A percentile compares a stretch with the other conserved stretches of the same genome.
Conservation (phyloP, 2,797 vertebrate species). For the Enteromius argenteus region DNA sequence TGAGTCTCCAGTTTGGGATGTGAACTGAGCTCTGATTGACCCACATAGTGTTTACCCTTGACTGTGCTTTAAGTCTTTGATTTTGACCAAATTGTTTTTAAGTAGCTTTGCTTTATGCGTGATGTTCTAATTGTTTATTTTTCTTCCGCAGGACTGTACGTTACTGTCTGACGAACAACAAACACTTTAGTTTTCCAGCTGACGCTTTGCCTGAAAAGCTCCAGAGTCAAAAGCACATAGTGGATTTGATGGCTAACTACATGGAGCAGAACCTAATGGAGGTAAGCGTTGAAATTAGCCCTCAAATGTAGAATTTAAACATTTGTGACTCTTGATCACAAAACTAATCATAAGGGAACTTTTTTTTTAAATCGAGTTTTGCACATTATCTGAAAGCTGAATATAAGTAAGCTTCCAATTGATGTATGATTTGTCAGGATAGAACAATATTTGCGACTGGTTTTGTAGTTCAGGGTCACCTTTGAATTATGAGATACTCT, state of each 20-base stretch:
- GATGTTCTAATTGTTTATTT: not conserved
- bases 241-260: constrained; percentile 92
- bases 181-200: constrained; percentile 88
- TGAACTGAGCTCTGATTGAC: not conserved
- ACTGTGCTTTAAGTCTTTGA: not conserved
- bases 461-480: no score
- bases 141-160: constrained; percentile 83
- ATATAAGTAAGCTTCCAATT: no score
- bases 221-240: constrained; percentile 88
- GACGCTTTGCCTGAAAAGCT: constrained; percentile 88
- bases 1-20: not conserved
- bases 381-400: no score
- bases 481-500: not conserved
- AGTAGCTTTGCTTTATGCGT: not conserved
- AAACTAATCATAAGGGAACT: no score
- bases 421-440: no score
- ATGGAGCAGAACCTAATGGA: constrained; percentile 99
- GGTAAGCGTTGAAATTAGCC: constrained; percentile 72
- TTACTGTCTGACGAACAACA: constrained; percentile 94
- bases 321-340: not conserved
- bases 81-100: not conserved
- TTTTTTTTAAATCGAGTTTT: no score
- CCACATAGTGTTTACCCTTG: not conserved
- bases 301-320: not conserved
- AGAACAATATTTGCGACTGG: no score